Evolutionary conservation across 1,140 invertebrate species (phyloP).

Genomic region (Neuroterus valhalla): DNA sequence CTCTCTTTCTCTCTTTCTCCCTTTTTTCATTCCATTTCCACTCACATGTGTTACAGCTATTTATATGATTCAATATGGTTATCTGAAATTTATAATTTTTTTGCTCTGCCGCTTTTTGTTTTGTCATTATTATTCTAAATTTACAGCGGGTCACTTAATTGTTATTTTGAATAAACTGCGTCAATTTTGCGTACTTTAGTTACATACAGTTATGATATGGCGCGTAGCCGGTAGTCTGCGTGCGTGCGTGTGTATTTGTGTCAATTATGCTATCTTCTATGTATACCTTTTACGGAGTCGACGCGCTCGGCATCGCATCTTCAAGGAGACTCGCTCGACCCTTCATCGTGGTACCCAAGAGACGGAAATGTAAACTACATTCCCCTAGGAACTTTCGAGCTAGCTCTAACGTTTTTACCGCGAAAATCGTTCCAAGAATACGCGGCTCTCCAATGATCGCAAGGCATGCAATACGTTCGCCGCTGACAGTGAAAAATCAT

Average conservation of each 20-base stretch:
- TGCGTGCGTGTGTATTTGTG: conserved; percentile 17
- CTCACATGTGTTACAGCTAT: conserved; percentile 46
- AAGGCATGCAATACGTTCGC: conserved; percentile 1
- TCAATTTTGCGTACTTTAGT: conserved; percentile 42
- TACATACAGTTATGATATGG: conserved; percentile 57
- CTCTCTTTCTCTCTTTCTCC: conserved; percentile 37
- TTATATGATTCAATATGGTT: conserved; percentile 50
- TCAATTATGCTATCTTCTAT: conserved; percentile 37
- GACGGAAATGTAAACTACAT: conserved; percentile 41
- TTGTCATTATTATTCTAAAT: conserved; percentile 43
- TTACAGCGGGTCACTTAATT: conserved; percentile 48
- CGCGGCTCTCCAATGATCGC: not conserved
- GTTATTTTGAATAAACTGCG: conserved; percentile 36
- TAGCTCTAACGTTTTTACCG: conserved; percentile 1
- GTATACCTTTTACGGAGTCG: conserved; percentile 38
- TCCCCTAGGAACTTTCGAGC: conserved; percentile 8
- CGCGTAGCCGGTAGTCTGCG: conserved; percentile 42
- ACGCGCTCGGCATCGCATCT: conserved; percentile 36
- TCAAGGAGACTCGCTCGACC: conserved; percentile 39
- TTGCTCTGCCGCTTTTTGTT: conserved; percentile 39
- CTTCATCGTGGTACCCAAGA: conserved; percentile 28
- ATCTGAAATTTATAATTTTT: conserved; percentile 28
- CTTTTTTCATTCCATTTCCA: conserved; percentile 33
- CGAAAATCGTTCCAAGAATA: conserved; percentile 38
- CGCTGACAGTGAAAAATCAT: conserved; percentile 12